Conservation (phyloP, 2,888 invertebrate species). For the Malacosoma neustria region DNA sequence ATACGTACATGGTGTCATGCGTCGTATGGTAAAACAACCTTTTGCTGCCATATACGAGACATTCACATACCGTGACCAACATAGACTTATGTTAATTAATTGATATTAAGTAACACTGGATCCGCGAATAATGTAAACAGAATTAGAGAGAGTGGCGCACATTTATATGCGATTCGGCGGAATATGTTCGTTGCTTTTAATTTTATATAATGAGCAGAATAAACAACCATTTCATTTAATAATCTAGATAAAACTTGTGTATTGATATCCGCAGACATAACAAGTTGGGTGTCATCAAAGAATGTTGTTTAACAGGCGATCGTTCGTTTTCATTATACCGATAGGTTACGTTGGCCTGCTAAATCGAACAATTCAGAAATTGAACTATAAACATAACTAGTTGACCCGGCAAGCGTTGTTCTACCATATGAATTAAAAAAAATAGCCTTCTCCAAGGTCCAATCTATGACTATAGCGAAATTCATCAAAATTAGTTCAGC, state of each 20-base stretch:
- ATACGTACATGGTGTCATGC: no score
- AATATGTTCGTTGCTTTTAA: background rate
- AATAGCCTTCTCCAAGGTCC: no score
- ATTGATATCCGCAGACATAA: background rate
- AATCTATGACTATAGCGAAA: no score
- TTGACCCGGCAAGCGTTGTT: no score
- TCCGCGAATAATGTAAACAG: background rate
- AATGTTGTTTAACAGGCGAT: background rate
- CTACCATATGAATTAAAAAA: no score
- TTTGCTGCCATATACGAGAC: no score
- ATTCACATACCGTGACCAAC: background rate
- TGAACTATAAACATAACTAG: no score
- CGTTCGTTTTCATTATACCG: background rate
- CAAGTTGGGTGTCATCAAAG: background rate
- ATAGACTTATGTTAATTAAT: background rate
- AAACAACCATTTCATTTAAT: background rate
- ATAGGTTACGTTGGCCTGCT: no score
- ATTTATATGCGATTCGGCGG: background rate
- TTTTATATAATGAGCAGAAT: background rate
- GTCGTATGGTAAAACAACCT: no score
- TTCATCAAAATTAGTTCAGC: no score
- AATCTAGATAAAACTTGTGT: background rate
- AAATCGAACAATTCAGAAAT: no score
- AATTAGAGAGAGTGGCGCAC: background rate
- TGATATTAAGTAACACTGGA: background rate